Conservation (phyloP, 2,888 invertebrate species). For the Myopa testacea region DNA sequence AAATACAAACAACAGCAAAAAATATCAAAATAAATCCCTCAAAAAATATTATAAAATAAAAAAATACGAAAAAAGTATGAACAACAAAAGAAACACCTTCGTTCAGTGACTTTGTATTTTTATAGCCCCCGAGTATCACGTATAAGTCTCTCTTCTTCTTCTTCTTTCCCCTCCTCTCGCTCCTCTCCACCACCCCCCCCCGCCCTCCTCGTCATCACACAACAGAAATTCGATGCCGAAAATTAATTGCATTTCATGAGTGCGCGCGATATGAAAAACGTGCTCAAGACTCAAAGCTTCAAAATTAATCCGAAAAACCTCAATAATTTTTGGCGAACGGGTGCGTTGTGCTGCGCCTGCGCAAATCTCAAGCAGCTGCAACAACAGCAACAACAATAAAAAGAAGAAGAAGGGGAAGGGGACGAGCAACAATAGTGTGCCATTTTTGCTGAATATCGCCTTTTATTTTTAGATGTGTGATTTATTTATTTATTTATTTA, state of each 20-base stretch:
- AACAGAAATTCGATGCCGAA: slow-evolving; percentile 8
- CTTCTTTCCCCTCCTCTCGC: no score
- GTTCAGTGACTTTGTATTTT: slow-evolving; percentile 13
- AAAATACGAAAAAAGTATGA: background rate
- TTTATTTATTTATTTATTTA: no score
- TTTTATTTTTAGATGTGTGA: no score
- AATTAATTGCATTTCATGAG: slow-evolving; percentile 12
- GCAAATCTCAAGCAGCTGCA: slow-evolving; percentile 7
- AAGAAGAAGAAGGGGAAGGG: background rate
- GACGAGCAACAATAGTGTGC: background rate
- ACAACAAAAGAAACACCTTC: background rate
- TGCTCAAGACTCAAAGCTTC: background rate
- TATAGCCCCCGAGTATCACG: background rate
- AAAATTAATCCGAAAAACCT: background rate
- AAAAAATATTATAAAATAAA: background rate
- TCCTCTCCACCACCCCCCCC: no score
- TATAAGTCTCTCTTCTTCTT: no score
- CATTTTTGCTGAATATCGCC: slow-evolving; percentile 12
- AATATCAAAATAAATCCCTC: no score
- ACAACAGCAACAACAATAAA: background rate
- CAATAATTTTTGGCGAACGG: background rate
- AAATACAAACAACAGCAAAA: no score
- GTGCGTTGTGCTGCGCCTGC: slow-evolving; percentile 12
- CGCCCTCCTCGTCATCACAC: no score
- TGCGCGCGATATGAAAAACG: slow-evolving; percentile 17